Base-by-base conservation (phyloP, 2,113 vertebrate species). In the Natator depressus region DNA sequence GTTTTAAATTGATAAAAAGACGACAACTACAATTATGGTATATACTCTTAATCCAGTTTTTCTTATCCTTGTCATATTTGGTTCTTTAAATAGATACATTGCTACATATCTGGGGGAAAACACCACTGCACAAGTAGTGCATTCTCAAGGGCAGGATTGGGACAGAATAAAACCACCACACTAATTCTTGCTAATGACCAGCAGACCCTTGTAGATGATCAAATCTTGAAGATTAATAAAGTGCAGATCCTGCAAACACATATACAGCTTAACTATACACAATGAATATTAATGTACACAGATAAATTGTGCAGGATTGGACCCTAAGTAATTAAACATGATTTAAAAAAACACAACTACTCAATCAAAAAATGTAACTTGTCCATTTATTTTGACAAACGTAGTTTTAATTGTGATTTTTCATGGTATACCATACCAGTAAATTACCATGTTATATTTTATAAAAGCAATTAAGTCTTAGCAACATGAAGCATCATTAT, bases 1-100 rank as follows among this genome's bases (percentile, higher is more conserved):
- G 49, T 53, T 91, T 91, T 78, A 96, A 89, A 96, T 35, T 89
- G 80, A 96, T 88, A 94, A 92, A 91, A 98, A 93, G 81, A 94
- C 29, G 53, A 96, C 80, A 47, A 10, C 65, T 92, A 87, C 35
- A 82, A 91, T 96, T 93, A 97, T 27, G 78, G 62, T 42, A 42
- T 42, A 42, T 89, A 86, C 57, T 76, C 49, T 87, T 93, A 82
- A 0, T 69, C 25, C 49, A 25, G n/a, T 91, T 94, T 96, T 95
- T 65, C 91, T 93, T 93, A 83, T 50, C 29, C 80, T 38, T 54
- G 62, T 89, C 93, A 75, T 95, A 91, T 93, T 96, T 96, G 69
- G 95, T 95, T 96, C 88, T 57, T 93, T 89, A 91, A 96, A 53
- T 78, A 49, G 51, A 27, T 57, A 53, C 10, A 22, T 2, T 55